Evolutionary conservation across 2,113 vertebrate genomes (phyloP).

Genomic region (Gasterosteus nipponicus): DNA sequence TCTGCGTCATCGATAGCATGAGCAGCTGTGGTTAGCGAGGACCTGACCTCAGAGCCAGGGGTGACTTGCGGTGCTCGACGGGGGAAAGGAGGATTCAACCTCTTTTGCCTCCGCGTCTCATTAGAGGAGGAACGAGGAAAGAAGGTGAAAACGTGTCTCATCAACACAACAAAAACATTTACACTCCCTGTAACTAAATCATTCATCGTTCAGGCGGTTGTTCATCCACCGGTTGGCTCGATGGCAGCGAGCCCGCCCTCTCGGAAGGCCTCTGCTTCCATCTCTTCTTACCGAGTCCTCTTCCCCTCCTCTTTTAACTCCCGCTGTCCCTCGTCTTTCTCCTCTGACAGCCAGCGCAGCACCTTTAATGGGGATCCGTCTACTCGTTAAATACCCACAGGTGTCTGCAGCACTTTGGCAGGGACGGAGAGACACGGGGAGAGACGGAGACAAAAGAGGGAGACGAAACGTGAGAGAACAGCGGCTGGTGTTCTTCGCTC

Average conservation of each 20-base stretch:
- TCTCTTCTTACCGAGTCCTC: slow-evolving; percentile 6
- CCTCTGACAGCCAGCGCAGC: slow-evolving; percentile 66
- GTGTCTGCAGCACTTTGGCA: slow-evolving; percentile 54
- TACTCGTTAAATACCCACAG: slow-evolving; percentile 79
- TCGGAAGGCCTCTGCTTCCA: slow-evolving; percentile 8
- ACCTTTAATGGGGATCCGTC: slow-evolving; percentile 75
- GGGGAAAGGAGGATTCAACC: slow-evolving; percentile 38
- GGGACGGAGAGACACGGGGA: slow-evolving; percentile 25
- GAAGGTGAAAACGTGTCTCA: not conserved
- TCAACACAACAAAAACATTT: slow-evolving; percentile 10
- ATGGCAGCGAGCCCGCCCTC: slow-evolving; percentile 14
- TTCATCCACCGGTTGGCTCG: not conserved
- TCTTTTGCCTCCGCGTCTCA: slow-evolving; percentile 37
- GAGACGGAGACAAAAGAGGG: slow-evolving; percentile 17
- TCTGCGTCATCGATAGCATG: slow-evolving; percentile 24
- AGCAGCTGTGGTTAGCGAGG: not conserved
- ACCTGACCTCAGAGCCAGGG: slow-evolving; percentile 31
- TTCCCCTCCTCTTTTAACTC: slow-evolving; percentile 30
- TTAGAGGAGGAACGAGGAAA: slow-evolving; percentile 15
- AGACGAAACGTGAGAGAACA: slow-evolving; percentile 11
- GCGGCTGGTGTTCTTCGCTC: slow-evolving; percentile 44
- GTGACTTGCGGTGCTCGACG: slow-evolving; percentile 20
- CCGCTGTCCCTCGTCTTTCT: slow-evolving; percentile 44
- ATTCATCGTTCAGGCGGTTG: slow-evolving; percentile 17
- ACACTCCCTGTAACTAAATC: not conserved